Conservation (phyloP, 1,140 invertebrate genomes). For the Ceratina japonica region DNA sequence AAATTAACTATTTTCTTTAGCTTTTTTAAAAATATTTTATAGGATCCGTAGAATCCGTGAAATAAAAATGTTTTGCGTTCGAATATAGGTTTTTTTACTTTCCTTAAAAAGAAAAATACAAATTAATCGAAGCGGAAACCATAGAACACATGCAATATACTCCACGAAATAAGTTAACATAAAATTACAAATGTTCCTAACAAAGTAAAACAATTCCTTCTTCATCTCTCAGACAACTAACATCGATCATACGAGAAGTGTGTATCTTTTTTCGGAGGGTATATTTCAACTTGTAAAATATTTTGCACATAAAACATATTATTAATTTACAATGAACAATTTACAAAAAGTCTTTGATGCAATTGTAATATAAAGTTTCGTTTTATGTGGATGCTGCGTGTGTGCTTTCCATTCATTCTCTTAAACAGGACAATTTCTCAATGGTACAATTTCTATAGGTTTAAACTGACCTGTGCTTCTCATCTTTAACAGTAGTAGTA, state of each 20-base stretch:
- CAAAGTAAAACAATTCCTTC: background rate
- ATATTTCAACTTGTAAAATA: constrained; percentile 34
- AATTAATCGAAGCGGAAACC: constrained; percentile 10
- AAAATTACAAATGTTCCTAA: background rate
- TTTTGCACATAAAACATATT: constrained; percentile 34
- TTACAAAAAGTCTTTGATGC: constrained; percentile 34
- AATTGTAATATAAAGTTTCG: constrained; percentile 11
- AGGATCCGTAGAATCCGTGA: constrained; percentile 23
- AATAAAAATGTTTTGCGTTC: constrained; percentile 42
- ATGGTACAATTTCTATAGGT: constrained; percentile 15
- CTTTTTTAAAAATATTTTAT: constrained; percentile 13
- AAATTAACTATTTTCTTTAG: constrained; percentile 31
- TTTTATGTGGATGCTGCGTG: constrained; percentile 23
- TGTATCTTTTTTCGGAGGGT: background rate
- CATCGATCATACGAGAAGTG: constrained; percentile 12
- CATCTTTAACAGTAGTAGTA: constrained; percentile 47
- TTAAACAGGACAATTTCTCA: constrained; percentile 19
- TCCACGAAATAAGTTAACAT: constrained; percentile 3
- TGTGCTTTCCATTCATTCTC: constrained; percentile 1
- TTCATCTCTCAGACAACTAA: background rate
- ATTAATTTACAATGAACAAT: constrained; percentile 42
- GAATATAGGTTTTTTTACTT: constrained; percentile 40
- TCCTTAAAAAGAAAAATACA: constrained; percentile 39
- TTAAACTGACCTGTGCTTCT: constrained; percentile 56
- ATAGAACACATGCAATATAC: constrained; percentile 9